Base-by-base conservation (phyloP, 2,113 vertebrate genomes). In the Heloderma charlesbogerti region DNA sequence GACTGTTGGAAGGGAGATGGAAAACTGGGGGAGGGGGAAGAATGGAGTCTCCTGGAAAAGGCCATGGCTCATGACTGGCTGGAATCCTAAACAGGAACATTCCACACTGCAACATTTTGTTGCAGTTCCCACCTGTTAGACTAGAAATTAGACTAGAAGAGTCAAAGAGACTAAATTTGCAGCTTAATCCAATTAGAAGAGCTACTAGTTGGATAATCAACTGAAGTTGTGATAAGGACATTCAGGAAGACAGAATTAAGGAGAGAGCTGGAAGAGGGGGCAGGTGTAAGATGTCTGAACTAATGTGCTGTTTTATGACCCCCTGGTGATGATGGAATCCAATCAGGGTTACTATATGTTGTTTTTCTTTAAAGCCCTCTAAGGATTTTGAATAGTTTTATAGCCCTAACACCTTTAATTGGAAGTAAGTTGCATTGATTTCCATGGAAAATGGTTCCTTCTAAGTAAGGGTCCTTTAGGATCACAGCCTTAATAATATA, bases 261-360 rank as follows among this genome's bases (percentile, higher is more conserved):
- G 86, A 93, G 60, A 69, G 3, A 16, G 16, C 48, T 51, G 87
- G 25, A 31, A 27, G n/a, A 51, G 22, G 27, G 43, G 67, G 18
- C 31, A 45, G 29, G 74, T 63, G 92, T 94, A 88, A 94, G 84
- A 72, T 94, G 25, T 94, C 93, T 91, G 92, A 94, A 95, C 94
- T 82, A 93, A 72, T 94, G 94, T 94, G 94, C 88, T 94, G 92
- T 89, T 94, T 95, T 95, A 94, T 25, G 1, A 82, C 92, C 88
- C 63, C 80, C 77, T 86, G 86, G 90, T 88, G 86, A 79, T 84
- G 72, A 79, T 75, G 63, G 94, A 95, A 93, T 69, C 87, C 84
- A 88, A 91, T 92, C 94, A 94, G 80, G 8, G 92, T 94, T 86
- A 94, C 86, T 94, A 57, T 40, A 9, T 66, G 86, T 87, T 88